Conservation (phyloP, 2,113 vertebrate genomes). For the Microcebus tavaratra region DNA sequence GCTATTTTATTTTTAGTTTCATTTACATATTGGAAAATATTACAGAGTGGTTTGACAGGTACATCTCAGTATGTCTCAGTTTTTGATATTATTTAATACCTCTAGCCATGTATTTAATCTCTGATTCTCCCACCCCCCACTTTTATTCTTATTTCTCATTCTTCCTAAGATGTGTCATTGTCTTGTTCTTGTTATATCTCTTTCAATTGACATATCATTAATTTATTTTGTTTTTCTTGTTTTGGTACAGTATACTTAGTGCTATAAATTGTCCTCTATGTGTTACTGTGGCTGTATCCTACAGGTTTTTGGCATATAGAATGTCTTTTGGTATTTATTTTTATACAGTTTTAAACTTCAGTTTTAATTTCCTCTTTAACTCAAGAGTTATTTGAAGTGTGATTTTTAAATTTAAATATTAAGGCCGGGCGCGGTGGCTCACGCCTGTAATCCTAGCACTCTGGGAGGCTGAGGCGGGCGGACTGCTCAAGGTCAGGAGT, state of each 20-base stretch:
- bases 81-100: not conserved
- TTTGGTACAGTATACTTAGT: not conserved
- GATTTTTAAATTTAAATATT: not conserved
- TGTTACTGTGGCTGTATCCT: not conserved
- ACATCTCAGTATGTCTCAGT: not conserved
- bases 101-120: not conserved
- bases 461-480: no score
- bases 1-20: not conserved
- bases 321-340: not conserved
- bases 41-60: not conserved
- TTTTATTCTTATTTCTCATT: not conserved
- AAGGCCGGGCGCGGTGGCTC: no score
- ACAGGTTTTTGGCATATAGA: not conserved
- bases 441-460: no score
- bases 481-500: no score
- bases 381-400: not conserved
- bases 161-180: not conserved
- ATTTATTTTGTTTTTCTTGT: slow-evolving; percentile 18
- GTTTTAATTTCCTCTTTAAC: not conserved
- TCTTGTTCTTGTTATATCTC: not conserved
- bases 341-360: not conserved
- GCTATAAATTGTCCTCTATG: not conserved
- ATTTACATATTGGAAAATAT: not conserved
- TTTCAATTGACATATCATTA: not conserved
- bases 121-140: not conserved